A percentile compares a stretch with the other conserved stretches of the same genome.
phyloP scores from a whole-genome alignment of 2,797 vertebrate species.

The Synanceia verrucosa region DNA sequence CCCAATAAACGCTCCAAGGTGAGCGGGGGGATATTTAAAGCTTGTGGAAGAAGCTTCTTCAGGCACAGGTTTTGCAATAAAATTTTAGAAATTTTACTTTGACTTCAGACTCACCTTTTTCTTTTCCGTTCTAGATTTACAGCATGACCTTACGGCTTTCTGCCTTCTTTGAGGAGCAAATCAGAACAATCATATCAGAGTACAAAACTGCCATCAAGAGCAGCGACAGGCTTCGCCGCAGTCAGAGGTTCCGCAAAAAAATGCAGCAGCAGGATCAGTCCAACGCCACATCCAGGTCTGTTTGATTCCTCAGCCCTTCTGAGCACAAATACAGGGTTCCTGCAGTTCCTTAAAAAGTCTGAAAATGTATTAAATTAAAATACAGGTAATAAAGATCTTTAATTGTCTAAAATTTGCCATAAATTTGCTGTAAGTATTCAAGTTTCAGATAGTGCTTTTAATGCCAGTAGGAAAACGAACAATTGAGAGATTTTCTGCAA shows the following conservation, averaged over 20 bases:
- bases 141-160: conserved; percentile 96
- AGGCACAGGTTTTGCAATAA: not conserved
- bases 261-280: conserved; percentile 77
- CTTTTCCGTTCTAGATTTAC: conserved; percentile 85
- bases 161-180: conserved; percentile 94
- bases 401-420: too few species aligned
- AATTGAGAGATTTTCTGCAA: too few species aligned
- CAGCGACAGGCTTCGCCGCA: conserved; percentile 87
- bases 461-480: too few species aligned
- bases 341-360: too few species aligned
- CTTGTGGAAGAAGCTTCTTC: not conserved
- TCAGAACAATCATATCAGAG: conserved; percentile 91
- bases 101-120: not conserved
- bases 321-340: too few species aligned
- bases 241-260: conserved; percentile 88
- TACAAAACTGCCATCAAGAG: conserved; percentile 93
- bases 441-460: too few species aligned
- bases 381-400: too few species aligned
- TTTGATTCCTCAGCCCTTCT: too few species aligned
- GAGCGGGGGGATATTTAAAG: not conserved
- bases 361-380: too few species aligned
- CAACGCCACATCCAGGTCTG: conserved; percentile 80
- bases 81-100: not conserved
- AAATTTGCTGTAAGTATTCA: too few species aligned
- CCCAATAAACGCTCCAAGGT: conserved; percentile 99